Evolutionary conservation across 2,797 vertebrate genomes (phyloP).

Genomic region (Takifugu ocellatus): DNA sequence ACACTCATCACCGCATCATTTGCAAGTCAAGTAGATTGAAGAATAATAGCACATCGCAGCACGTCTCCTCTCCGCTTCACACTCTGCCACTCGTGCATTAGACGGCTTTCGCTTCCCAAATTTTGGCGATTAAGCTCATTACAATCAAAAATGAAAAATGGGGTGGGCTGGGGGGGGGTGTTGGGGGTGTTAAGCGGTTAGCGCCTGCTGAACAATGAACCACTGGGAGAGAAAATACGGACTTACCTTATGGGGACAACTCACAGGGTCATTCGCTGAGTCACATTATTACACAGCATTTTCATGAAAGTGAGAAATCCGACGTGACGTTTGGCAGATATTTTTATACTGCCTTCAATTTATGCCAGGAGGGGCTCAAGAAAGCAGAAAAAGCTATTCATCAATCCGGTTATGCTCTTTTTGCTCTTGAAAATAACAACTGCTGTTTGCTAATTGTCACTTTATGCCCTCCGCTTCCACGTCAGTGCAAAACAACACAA

Average conservation of each 20-base stretch:
- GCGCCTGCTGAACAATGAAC: constrained; percentile 1
- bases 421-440: background rate
- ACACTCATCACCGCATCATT: constrained; percentile 28
- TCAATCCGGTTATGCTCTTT: background rate
- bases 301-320: constrained; percentile 11
- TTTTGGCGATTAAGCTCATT: constrained; percentile 25
- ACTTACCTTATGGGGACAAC: constrained; percentile 5
- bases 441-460: too few species aligned
- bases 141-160: constrained; percentile 12
- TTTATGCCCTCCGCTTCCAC: too few species aligned
- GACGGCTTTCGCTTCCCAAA: constrained; percentile 21
- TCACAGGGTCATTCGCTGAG: constrained; percentile 19
- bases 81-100: constrained; percentile 19
- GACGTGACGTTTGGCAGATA: constrained; percentile 4
- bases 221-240: constrained; percentile 1
- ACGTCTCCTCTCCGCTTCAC: constrained; percentile 23
- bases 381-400: background rate
- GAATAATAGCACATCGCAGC: constrained; percentile 35
- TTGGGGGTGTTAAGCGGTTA: background rate
- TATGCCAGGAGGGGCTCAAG: background rate
- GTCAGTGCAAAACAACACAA: too few species aligned
- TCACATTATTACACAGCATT: constrained; percentile 15
- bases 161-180: background rate
- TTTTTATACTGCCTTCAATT: constrained; percentile 11
- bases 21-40: constrained; percentile 48